Base-by-base conservation (phyloP, 2,888 invertebrate species). In the Onthophagus sagittarius region DNA sequence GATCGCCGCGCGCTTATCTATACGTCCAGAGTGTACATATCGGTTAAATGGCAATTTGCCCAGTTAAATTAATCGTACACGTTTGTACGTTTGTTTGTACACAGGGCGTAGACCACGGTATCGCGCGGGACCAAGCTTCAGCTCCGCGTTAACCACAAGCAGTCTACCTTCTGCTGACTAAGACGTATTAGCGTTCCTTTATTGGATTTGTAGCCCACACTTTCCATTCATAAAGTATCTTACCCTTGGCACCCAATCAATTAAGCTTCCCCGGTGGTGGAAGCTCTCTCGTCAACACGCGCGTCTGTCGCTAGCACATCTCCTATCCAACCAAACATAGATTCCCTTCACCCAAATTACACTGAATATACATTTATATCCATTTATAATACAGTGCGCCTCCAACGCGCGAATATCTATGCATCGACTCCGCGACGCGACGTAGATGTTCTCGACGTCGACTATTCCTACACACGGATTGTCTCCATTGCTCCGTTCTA, bases 131-230 rank as follows among this genome's bases (percentile, higher is more conserved):
- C 70, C 70, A 9, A 53, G 62, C 64, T 33, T 32, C 15, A 13
- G 70, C 39, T 31, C 53, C 71, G 31, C 73, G 75, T 69, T 73
- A 73, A 76, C 77, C 77, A 74, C 77, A 77, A 76, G 76, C 75
- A 76, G 73, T 71, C 71, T 74, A 69, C 69, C 72, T 70, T 53
- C 64, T 73, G 78, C 77, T 78, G 79, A 80, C 79, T 78, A 78
- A 80, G 79, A 79, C 78, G 79, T 79, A 80, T 79, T 79, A 77
- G 77, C 77, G 76, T 77, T 76, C 78, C 78, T 79, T 79, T 80
- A 79, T 80, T 80, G 80, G 79, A 79, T 78, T 76, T 78, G 79
- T 74, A 79, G 79, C 78, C 78, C 75, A 78, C 77, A 78, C 77
- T 77, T 78, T 78, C 77, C 78, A 79, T 79, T 79, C 78, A 78